A percentile compares a stretch with the other conserved stretches of the same genome.
These are phyloP conservation scores for Leptopilina boulardi DNA, from an alignment of 1,140 invertebrate species.

Conservation along the genomic window DNA sequence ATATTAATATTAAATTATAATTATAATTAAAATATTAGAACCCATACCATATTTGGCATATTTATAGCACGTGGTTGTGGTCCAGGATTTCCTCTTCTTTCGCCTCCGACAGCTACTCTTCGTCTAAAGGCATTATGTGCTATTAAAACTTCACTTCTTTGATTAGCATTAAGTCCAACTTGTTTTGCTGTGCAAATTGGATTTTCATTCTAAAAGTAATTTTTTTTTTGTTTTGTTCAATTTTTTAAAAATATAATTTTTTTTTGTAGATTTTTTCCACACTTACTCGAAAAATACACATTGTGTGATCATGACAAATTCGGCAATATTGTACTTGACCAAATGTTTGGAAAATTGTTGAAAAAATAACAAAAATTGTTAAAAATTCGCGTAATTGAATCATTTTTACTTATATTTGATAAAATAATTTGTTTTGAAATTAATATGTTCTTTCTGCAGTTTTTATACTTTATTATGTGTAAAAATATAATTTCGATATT, in stretches of 20 bases:
- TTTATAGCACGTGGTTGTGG: no score
- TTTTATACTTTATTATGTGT: constrained; percentile 4
- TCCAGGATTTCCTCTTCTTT: no score
- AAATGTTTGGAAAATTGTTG: not conserved
- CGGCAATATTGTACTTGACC: not conserved
- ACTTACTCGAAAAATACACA: not conserved
- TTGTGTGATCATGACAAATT: not conserved
- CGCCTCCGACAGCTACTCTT: no score
- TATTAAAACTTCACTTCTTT: constrained; percentile 57
- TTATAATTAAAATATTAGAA: no score
- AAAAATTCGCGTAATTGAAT: not conserved
- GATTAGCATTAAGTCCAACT: constrained; percentile 40
- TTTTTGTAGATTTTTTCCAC: not conserved
- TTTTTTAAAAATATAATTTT: not conserved
- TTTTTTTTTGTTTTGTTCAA: not conserved
- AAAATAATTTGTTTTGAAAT: no score
- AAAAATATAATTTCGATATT: no score
- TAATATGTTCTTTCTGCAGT: not conserved
- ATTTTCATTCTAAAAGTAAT: not conserved
- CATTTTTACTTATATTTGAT: not conserved
- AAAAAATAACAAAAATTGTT: not conserved
- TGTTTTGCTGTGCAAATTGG: constrained; percentile 17
- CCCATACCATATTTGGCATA: no score
- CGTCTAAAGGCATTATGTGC: constrained; percentile 73
- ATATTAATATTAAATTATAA: no score